Evolutionary conservation across 2,888 invertebrate genomes (phyloP), one percentile per base, ranked within the genome.

Genomic region (Platynereis dumerilii): DNA sequence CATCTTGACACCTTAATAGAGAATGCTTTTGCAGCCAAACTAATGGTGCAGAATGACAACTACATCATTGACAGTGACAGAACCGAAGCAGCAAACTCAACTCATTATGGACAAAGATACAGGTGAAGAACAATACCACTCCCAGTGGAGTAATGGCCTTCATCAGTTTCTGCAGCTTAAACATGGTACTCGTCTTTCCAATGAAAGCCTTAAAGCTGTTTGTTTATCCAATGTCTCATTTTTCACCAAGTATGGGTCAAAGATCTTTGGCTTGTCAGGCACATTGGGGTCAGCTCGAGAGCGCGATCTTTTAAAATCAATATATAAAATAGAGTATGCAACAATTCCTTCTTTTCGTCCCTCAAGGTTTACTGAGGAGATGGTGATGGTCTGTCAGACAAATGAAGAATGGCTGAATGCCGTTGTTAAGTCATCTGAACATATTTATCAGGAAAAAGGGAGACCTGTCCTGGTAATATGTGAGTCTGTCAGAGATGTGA

Each of bases 211-310:
- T 24, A 67, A 56, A 1, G 69, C 70, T 2, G 68, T 67, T 63
- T 72, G 68, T 42, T 29, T 72, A 44, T 70, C 72, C 0, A 72
- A 72, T 60, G 39, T 66, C 10, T 52, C 29, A 2, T 70, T 53
- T 58, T 66, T 72, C 26, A 48, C 28, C 27, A 45, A 59, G 29
- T 72, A 72, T 34, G 48, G n/a, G 5, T 12, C 20, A 7, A 56
- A 64, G 15, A 48, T 72, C 17, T 80, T 76, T 65, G 86, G 86
- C 0, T 27, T 73, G 12, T 66, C 73, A 2, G 73, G 73, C 0
- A 73, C 73, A 17, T 59, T 73, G 12, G 73, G 73, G 0, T 56
- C 62, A 0, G 58, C 72, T 2, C 71, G 67, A 1, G 83, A 83
- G 66, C 72, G 78, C 58, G 70, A 78, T 20, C 70, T 83, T 15